Conservation (phyloP, 1,140 invertebrate species). For the Platyura marginata region DNA sequence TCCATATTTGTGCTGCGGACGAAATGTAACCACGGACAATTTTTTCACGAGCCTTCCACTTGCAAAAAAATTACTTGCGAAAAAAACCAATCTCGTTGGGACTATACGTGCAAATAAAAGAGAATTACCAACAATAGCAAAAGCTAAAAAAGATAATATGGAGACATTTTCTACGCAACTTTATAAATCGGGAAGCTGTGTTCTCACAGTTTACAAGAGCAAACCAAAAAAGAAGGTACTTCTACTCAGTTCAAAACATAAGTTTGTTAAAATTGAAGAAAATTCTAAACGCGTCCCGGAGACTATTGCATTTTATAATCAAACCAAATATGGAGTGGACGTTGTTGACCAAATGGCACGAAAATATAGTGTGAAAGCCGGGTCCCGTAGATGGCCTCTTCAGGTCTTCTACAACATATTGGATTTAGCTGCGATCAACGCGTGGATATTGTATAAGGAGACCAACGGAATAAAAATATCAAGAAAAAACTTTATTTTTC, state of each 20-base stretch:
- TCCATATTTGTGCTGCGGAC: constrained; percentile 6
- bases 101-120: constrained; percentile 5
- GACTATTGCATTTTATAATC: neutral
- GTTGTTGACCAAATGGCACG: constrained; percentile 6
- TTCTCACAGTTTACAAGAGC: constrained; percentile 10
- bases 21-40: neutral
- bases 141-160: too few species aligned
- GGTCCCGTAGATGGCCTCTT: constrained; percentile 1
- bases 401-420: constrained; percentile 12
- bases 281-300: neutral
- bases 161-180: too few species aligned
- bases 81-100: constrained; percentile 7
- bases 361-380: neutral
- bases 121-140: constrained; percentile 6
- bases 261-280: neutral
- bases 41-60: neutral
- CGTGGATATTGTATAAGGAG: constrained; percentile 7
- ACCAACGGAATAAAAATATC: constrained; percentile 7
- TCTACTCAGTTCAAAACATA: neutral
- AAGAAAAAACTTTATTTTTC: constrained; percentile 6
- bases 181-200: neutral
- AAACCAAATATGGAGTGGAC: constrained; percentile 1
- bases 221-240: neutral
- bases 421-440: constrained; percentile 11
- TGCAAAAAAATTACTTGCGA: constrained; percentile 4